A percentile compares a stretch with the other conserved stretches of the same genome.
These are phyloP conservation scores for Eurois occulta DNA, from an alignment of 2,888 invertebrate species.

Conservation along the genomic window DNA sequence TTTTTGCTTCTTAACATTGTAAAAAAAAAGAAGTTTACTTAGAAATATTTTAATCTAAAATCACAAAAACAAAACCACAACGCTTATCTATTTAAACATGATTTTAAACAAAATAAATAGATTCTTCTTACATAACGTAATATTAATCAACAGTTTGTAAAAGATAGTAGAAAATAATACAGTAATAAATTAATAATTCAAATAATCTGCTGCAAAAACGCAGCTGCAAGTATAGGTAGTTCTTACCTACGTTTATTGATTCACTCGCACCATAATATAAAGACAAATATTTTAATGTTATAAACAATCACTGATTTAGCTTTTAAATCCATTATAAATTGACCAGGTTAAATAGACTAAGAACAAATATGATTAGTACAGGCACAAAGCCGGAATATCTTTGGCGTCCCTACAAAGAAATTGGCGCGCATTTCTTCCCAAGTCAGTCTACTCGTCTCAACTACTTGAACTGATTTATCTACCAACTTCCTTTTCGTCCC, in stretches of 20 bases:
- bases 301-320: background rate
- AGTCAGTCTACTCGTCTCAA: slow-evolving; percentile 6
- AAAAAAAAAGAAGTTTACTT: too few relatives aligned
- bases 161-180: background rate
- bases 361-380: slow-evolving; percentile 59
- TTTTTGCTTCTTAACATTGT: too few relatives aligned
- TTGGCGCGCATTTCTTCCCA: slow-evolving; percentile 58
- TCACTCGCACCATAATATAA: background rate
- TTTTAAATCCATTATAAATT: background rate
- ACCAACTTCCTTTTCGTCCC: slow-evolving; percentile 44
- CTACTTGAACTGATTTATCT: slow-evolving; percentile 43
- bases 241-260: background rate
- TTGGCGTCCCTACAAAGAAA: slow-evolving; percentile 62
- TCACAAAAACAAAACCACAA: background rate
- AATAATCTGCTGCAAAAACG: background rate
- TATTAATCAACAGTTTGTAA: background rate
- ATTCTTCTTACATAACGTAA: background rate
- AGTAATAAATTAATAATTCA: background rate
- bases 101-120: background rate
- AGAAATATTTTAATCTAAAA: too few relatives aligned
- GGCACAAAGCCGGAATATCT: slow-evolving; percentile 58
- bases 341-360: background rate
- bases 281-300: background rate
- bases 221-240: background rate
- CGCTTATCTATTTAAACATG: background rate